Base-by-base conservation (phyloP, 1,140 invertebrate species). In the Drosophila simulans region DNA sequence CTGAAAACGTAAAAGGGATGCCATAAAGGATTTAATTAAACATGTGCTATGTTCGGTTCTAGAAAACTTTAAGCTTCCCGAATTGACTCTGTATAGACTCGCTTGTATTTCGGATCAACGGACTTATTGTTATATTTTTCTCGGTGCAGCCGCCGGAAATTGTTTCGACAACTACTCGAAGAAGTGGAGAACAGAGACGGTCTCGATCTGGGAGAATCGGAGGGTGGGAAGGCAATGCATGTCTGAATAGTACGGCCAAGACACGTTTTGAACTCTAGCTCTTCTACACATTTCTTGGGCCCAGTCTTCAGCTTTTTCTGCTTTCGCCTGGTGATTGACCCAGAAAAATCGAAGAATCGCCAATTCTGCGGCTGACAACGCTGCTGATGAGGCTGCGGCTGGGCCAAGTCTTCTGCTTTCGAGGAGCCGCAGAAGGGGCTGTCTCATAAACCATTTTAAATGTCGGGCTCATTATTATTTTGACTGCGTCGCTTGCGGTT, bases 391-490 rank as follows among this genome's bases (percentile, higher is more conserved):
- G 49, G 40, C 22, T 76, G 17, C 37, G 25, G 34, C 48, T 55
- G 27, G 22, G 15, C 57, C 22, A 39, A 66, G 58, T 63, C 48
- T 54, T 37, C 31, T 20, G 43, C 35, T 74, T 74, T 40, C 43
- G 20, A 43, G 39, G 59, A 55, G 60, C 49, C 80, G 56, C 73
- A 43, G 63, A 76, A 73, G 64, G 54, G 66, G 10, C 58, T 68
- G 64, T 59, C 80, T 69, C 83, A 86, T 86, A 83, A 88, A 83
- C 45, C 66, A 77, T 84, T 89, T 83, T 84, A 84, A 89, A 84
- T 84, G 80, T 89, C 79, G 80, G 34, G 45, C 83, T 88, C 76
- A 89, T 88, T 88, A 88, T 84, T 83, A 88, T 88, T 88, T 86
- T 83, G 84, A 79, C 83, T 86, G 54, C 75, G 79, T 79, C 59